These are phyloP conservation scores for Campoplex capitator DNA, from an alignment of 2,888 invertebrate genomes.

Conservation along the genomic window DNA sequence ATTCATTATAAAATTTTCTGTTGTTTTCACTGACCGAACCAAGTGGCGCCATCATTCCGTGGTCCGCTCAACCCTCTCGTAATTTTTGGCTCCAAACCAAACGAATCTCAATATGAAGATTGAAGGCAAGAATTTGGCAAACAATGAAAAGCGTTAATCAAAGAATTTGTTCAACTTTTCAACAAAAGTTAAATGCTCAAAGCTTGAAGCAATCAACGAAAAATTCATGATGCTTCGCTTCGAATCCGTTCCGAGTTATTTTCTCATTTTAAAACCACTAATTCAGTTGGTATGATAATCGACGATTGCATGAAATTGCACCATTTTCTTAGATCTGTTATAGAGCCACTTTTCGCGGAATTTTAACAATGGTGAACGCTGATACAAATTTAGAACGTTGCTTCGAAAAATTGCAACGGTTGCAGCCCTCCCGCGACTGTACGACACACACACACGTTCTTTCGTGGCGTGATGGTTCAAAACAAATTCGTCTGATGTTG, in stretches of 20 bases:
- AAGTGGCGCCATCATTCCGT: slow-evolving; percentile 38
- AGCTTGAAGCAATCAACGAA: not conserved
- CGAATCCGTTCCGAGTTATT: no score
- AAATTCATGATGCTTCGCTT: not conserved
- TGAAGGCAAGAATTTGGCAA: not conserved
- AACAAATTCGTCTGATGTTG: not conserved
- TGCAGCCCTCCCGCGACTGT: not conserved
- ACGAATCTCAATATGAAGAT: not conserved
- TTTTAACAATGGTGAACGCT: slow-evolving; percentile 22
- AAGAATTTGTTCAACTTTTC: not conserved
- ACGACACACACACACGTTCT: not conserved
- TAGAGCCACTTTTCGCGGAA: slow-evolving; percentile 32
- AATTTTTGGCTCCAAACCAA: not conserved
- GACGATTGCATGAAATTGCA: slow-evolving; percentile 47
- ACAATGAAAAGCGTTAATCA: not conserved
- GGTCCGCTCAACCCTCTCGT: not conserved
- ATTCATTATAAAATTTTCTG: not conserved
- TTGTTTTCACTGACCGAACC: not conserved
- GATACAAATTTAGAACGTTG: slow-evolving; percentile 57
- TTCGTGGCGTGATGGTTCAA: no score
- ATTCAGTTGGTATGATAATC: not conserved
- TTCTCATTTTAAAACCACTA: no score
- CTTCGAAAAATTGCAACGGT: slow-evolving; percentile 35
- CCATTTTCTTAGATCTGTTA: slow-evolving; percentile 39
- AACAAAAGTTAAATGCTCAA: not conserved